Percentiles rank a stretch among this genome's conserved stretches.
phyloP scores from a whole-genome alignment of 2,113 vertebrate genomes.

The Cottus gobio region DNA sequence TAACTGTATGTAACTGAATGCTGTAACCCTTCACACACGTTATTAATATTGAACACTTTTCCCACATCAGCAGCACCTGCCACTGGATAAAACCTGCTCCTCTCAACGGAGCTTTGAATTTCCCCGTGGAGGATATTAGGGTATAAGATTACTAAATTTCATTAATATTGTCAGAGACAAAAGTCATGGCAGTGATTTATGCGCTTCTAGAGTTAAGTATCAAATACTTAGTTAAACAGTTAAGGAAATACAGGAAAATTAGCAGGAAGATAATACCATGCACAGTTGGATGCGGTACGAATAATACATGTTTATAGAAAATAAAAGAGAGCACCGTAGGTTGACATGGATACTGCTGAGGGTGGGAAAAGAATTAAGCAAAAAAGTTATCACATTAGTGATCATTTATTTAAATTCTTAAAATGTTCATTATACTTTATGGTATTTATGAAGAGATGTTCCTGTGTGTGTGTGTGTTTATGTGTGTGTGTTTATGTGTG shows the following conservation, averaged over 20 bases:
- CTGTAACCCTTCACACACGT: slow-evolving; percentile 73
- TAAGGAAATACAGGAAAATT: slow-evolving; percentile 73
- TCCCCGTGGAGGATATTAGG: slow-evolving; percentile 74
- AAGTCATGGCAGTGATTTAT: slow-evolving; percentile 78
- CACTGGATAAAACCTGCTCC: slow-evolving; percentile 71
- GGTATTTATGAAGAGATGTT: slow-evolving; percentile 32
- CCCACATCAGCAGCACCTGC: slow-evolving; percentile 81
- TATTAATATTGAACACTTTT: slow-evolving; percentile 81
- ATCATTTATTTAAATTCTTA: slow-evolving; percentile 40
- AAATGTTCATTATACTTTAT: slow-evolving; percentile 28
- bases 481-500: slow-evolving; percentile 17
- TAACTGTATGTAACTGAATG: slow-evolving; percentile 76
- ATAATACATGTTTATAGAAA: slow-evolving; percentile 40
- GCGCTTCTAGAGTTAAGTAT: slow-evolving; percentile 69
- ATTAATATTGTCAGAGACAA: slow-evolving; percentile 81
- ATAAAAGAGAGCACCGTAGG: background rate
- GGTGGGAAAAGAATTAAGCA: slow-evolving; percentile 21
- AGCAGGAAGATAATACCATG: slow-evolving; percentile 63
- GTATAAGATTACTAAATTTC: slow-evolving; percentile 81
- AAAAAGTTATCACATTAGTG: slow-evolving; percentile 41
- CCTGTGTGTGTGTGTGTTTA: slow-evolving; percentile 11
- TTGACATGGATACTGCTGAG: slow-evolving; percentile 2
- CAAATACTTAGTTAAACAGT: slow-evolving; percentile 75
- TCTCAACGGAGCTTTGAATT: slow-evolving; percentile 69
- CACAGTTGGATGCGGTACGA: slow-evolving; percentile 27